Evolutionary conservation across 2,113 vertebrate genomes (phyloP), one percentile per base, ranked within the genome.

Genomic region (Pelodiscus sinensis): DNA sequence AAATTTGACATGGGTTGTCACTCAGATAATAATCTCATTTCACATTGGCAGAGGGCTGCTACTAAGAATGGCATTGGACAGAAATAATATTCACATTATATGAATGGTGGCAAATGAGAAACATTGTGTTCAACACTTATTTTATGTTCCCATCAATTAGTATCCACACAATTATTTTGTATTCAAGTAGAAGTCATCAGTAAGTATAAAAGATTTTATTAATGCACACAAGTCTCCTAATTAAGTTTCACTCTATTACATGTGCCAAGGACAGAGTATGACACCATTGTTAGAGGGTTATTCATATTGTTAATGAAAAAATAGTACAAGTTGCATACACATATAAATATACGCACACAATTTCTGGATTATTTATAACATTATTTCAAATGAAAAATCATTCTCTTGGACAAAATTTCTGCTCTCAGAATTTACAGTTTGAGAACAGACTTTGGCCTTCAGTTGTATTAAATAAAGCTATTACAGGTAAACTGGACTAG

Each of bases 31-130:
- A 90, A 57, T 82, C 73, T 84, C 35, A 86, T 84, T 94, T 84
- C 84, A 38, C 54, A 79, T 60, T 73, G 82, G 82, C 29, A 80
- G 84, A 94, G 90, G 93, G 84, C 81, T 91, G 38, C 89, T 93
- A 80, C 58, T 81, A 3, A 89, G 89, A 93, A 90, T 1, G 29
- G 77, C 80, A 91, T 87, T 86, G 84, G 85, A 90, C 79, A 94
- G 94, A 88, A 95, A 94, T 91, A 95, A 95, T 85, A 82, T 31
- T 85, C 77, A 82, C 52, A 60, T 95, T 92, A 89, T 62, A 84
- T 51, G 90, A 92, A 92, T 87, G 90, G 91, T 27, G 85, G 86
- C 35, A 94, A 96, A 94, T 9, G 27, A 81, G 88, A 94, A 94
- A 82, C 87, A 89, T 73, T 11, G n/a, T 83, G 55, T 83, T 96